A percentile compares a stretch with the other conserved stretches of the same genome.
These are phyloP conservation scores for Mandrillus leucophaeus DNA, from an alignment of 2,113 vertebrate genomes.

Conservation along the genomic window DNA sequence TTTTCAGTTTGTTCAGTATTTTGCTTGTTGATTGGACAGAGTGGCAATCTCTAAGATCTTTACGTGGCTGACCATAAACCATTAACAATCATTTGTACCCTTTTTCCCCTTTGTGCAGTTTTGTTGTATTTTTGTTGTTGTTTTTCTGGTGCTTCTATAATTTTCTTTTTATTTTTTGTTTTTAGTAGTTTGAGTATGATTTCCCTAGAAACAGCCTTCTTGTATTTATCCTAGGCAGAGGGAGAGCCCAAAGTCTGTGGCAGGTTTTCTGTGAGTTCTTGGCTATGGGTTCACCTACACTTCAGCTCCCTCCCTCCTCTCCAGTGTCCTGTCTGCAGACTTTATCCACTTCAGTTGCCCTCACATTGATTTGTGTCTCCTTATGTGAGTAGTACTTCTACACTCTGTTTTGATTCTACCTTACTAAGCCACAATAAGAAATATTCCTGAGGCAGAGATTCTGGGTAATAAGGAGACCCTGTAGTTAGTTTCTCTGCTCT, in stretches of 20 bases:
- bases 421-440: not conserved
- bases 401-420: not conserved
- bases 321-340: not conserved
- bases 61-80: not conserved
- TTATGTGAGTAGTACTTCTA: not conserved
- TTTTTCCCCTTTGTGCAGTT: not conserved
- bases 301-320: not conserved
- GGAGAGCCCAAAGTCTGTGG: not conserved
- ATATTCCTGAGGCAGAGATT: not conserved
- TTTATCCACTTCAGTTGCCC: not conserved
- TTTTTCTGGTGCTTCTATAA: not conserved
- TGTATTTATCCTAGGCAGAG: not conserved
- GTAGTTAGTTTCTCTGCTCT: not conserved
- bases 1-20: not conserved
- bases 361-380: not conserved
- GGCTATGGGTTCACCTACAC: not conserved
- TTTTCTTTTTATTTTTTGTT: not conserved
- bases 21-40: not conserved
- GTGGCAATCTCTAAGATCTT: not conserved
- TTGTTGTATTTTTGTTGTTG: too few species aligned
- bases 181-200: not conserved
- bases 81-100: not conserved
- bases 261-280: not conserved
- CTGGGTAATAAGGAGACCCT: too few species aligned
- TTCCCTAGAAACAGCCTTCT: not conserved